Base-by-base conservation (phyloP, 2,888 invertebrate genomes). In the Abrostola tripartita region DNA sequence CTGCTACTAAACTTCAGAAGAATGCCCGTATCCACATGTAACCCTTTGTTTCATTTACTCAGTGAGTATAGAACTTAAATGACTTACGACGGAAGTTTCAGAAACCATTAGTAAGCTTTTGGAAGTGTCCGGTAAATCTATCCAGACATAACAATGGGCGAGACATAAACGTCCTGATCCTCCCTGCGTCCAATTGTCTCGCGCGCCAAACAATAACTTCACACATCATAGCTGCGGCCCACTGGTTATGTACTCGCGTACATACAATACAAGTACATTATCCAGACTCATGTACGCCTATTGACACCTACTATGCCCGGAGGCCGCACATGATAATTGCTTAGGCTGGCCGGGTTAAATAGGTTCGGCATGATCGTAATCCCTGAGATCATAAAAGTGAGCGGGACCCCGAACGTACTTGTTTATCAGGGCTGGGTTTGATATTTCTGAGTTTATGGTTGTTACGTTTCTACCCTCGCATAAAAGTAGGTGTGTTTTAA, bases 321-420 rank as follows among this genome's bases (percentile, higher is more conserved):
- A 73, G 74, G 74, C 74, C 75, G 71, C 68, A 69, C 76, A 81
- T 84, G 82, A 83, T 84, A 84, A 84, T 83, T 84, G 82, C 81
- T 68, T 65, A 54, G 76, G 73, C 76, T 79, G 73, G 78, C 65
- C 71, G 74, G 76, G 74, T 72, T 76, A 68, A 76, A 77, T 78
- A 72, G 70, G 79, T 75, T 68, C 65, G 70, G 60, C 63, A 59
- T 65, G 72, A 78, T 74, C 78, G 79, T 82, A 81, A 84, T 81
- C 81, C 80, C 57, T 57, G 64, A 63, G 80, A 81, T 84, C 81
- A 81, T 84, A 84, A 82, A 83, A 81, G 81, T 80, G 65, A 75
- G 72, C 69, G 74, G 67, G 64, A 61, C 62, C 72, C 58, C 44
- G 44, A 47, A 47, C 44, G 14, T 54, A 76, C 76, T 79, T 78